A percentile compares a stretch with the other conserved stretches of the same genome.
Evolutionary conservation across 64 coral and sea anemone species (phyloP).

Genomic region (Porites lutea): DNA sequence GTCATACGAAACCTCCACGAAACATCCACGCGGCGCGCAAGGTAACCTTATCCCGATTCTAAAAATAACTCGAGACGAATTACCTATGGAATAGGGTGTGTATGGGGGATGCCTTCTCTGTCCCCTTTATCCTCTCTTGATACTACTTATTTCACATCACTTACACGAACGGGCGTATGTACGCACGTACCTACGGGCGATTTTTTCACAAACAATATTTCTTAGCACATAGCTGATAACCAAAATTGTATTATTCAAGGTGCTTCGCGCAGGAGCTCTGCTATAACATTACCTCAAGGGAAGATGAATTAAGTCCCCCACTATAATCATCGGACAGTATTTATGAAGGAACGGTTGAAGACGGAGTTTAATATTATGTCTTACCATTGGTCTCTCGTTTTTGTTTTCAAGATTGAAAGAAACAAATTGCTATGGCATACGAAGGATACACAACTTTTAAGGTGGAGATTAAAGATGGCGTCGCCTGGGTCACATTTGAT

Average conservation of each 20-base stretch:
- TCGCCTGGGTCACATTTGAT: constrained; percentile 89
- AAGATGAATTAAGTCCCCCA: background rate
- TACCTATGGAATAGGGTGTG: too few relatives aligned
- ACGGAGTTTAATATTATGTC: background rate
- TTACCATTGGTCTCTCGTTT: constrained; percentile 2
- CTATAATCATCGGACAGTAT: constrained; percentile 3
- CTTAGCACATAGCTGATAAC: background rate
- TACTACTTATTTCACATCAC: too few relatives aligned
- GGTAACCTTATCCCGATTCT: too few relatives aligned
- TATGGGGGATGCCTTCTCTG: too few relatives aligned
- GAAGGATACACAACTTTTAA: constrained; percentile 82
- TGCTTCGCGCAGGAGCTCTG: background rate
- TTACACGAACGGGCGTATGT: background rate
- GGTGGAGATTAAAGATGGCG: constrained; percentile 72
- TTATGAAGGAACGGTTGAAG: constrained; percentile 5
- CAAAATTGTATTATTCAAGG: constrained; percentile 7
- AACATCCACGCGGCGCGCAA: too few relatives aligned
- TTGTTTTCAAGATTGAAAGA: constrained; percentile 1
- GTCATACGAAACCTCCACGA: too few relatives aligned
- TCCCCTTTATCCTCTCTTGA: too few relatives aligned
- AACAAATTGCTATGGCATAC: constrained; percentile 49
- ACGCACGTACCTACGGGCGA: background rate
- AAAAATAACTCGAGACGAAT: too few relatives aligned
- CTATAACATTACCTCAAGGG: constrained; percentile 5
- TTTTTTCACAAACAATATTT: constrained; percentile 20